A percentile compares a stretch with the other conserved stretches of the same genome.
Conservation (phyloP, 2,888 invertebrate genomes). For the Agonopterix arenella region DNA sequence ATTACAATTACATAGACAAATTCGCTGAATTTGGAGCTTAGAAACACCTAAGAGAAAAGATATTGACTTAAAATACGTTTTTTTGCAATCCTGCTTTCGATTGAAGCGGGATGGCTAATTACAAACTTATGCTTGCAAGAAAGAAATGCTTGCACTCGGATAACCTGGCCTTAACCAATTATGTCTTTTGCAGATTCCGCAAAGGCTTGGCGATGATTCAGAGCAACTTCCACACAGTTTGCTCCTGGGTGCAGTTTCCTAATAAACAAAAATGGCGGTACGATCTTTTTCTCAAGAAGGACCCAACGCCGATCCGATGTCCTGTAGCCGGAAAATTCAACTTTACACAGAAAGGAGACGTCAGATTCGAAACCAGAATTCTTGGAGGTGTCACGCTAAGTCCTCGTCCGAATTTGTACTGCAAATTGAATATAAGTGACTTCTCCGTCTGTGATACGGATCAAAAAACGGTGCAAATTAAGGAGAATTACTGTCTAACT, state of each 20-base stretch:
- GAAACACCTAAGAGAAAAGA: too few species aligned
- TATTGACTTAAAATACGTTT: too few species aligned
- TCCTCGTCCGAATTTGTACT: slow-evolving; percentile 94
- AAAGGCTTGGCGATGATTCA: slow-evolving; percentile 92
- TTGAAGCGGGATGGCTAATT: too few species aligned
- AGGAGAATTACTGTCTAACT: slow-evolving; percentile 97
- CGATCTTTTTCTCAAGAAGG: slow-evolving; percentile 88
- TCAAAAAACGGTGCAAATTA: slow-evolving; percentile 95
- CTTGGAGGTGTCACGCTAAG: slow-evolving; percentile 96
- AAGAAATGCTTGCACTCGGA: too few species aligned
- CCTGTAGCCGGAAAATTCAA: slow-evolving; percentile 98
- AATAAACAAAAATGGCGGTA: slow-evolving; percentile 92
- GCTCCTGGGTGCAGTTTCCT: slow-evolving; percentile 95
- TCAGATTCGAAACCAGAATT: slow-evolving; percentile 94
- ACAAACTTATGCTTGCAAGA: too few species aligned
- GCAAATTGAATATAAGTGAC: slow-evolving; percentile 95
- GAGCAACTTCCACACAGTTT: slow-evolving; percentile 94
- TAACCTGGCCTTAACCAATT: too few species aligned
- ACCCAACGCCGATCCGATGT: slow-evolving; percentile 94
- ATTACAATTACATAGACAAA: too few species aligned
- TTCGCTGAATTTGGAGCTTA: too few species aligned
- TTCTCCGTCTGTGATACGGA: slow-evolving; percentile 97
- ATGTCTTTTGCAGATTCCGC: slow-evolving; percentile 80
- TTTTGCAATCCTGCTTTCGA: too few species aligned
- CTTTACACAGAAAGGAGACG: slow-evolving; percentile 94